Evolutionary conservation across 1,140 invertebrate species (phyloP).

Genomic region (Akabosia matsudoensis): DNA sequence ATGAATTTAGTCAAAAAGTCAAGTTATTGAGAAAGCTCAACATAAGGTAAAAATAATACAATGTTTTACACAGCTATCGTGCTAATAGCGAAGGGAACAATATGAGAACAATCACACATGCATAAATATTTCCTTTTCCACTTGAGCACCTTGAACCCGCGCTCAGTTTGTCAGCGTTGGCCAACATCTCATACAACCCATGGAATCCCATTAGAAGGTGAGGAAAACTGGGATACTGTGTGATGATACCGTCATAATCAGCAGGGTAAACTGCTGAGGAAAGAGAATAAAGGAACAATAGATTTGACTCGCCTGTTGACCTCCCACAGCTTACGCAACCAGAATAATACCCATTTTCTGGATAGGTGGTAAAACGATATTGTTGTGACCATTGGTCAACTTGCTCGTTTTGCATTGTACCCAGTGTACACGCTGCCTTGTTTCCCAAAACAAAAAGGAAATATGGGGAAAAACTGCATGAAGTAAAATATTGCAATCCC

Average conservation of each 20-base stretch:
- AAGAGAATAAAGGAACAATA: constrained; percentile 13
- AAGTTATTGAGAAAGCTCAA: too few species aligned
- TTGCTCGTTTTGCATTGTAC: background rate
- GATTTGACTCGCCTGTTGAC: constrained; percentile 21
- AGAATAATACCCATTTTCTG: background rate
- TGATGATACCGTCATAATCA: constrained; percentile 23
- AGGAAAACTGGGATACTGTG: constrained; percentile 16
- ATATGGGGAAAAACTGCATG: too few species aligned
- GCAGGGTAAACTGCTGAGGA: constrained; percentile 1
- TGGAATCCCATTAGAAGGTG: constrained; percentile 22
- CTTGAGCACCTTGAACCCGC: constrained; percentile 5
- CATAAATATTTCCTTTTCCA: background rate
- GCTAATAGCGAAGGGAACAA: too few species aligned
- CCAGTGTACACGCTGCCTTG: too few species aligned
- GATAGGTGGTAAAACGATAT: constrained; percentile 11
- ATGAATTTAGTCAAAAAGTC: too few species aligned
- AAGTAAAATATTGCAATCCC: too few species aligned
- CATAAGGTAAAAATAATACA: too few species aligned
- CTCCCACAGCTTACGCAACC: constrained; percentile 15
- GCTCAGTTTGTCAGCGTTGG: background rate
- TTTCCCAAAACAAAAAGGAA: background rate
- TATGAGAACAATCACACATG: background rate
- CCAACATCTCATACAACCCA: background rate
- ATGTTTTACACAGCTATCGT: too few species aligned
- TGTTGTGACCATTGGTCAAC: constrained; percentile 20